Percentiles rank a stretch among this genome's conserved stretches.
These are phyloP conservation scores for Eutolmus rufibarbis DNA, from an alignment of 2,888 invertebrate genomes.

Conservation along the genomic window DNA sequence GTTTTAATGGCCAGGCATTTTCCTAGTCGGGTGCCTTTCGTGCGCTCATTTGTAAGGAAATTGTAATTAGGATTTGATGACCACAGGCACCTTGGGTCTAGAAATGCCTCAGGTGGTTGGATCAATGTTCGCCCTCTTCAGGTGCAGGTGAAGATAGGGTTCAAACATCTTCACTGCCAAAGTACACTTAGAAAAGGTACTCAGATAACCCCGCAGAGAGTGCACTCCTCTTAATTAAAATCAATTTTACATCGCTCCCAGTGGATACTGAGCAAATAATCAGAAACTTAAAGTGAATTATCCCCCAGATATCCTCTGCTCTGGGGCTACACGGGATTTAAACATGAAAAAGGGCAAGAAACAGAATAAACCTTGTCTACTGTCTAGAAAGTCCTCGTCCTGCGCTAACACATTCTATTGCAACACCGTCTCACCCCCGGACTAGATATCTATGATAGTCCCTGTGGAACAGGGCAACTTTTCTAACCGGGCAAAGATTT, in stretches of 20 bases:
- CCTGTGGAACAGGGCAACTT: not conserved
- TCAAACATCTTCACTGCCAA: not conserved
- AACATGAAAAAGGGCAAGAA: not conserved
- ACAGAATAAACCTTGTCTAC: not conserved
- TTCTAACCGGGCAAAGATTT: not conserved
- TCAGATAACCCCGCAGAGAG: not conserved
- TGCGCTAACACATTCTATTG: not conserved
- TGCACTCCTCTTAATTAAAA: constrained; percentile 15
- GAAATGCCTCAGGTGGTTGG: not conserved
- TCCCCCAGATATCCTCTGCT: not conserved
- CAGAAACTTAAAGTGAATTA: not conserved
- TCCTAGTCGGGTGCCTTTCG: not conserved
- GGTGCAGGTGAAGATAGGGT: not conserved
- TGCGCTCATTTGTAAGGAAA: not conserved
- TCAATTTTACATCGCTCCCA: not conserved
- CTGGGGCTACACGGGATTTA: not conserved
- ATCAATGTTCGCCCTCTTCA: not conserved
- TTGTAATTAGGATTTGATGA: not conserved
- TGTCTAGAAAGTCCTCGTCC: not conserved
- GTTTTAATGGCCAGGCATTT: not conserved
- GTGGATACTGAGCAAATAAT: not conserved
- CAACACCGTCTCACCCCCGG: not conserved
- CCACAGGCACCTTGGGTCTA: not conserved
- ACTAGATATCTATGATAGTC: not conserved
- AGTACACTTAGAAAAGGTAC: not conserved